These are phyloP conservation scores for Hirundichthys speculiger DNA, from an alignment of 2,113 vertebrate species.

Conservation along the genomic window DNA sequence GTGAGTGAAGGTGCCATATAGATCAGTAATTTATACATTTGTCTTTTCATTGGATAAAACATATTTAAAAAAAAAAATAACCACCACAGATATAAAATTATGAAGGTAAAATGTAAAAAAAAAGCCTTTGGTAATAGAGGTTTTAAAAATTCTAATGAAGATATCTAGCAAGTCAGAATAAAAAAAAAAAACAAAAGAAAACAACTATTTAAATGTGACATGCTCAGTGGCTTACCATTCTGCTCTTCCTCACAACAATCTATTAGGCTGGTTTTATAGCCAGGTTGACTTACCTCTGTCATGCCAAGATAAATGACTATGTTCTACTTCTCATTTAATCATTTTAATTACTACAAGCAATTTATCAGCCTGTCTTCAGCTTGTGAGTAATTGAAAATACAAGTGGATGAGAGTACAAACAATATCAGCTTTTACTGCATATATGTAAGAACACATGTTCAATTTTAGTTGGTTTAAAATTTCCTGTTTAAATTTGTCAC, in stretches of 20 bases:
- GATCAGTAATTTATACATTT: no score
- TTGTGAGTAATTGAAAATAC: constrained; percentile 74
- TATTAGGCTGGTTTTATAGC: constrained; percentile 75
- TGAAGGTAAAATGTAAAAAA: not conserved
- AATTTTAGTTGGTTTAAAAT: not conserved
- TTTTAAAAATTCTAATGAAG: constrained; percentile 11
- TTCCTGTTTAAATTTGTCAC: no score
- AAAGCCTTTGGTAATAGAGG: constrained; percentile 5
- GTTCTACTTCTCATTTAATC: constrained; percentile 77
- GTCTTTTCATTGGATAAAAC: no score
- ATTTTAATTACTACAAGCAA: constrained; percentile 77
- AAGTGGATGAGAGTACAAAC: constrained; percentile 60
- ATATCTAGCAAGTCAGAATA: no score
- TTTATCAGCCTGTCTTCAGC: constrained; percentile 74
- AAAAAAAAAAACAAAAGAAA: no score
- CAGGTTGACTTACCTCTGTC: constrained; percentile 77
- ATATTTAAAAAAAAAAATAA: no score
- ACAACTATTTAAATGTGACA: no score
- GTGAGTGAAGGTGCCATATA: no score
- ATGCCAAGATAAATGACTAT: constrained; percentile 73
- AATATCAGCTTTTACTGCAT: constrained; percentile 35
- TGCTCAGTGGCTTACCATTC: constrained; percentile 50
- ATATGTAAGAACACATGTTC: constrained; percentile 5
- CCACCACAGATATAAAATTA: no score
- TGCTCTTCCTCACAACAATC: constrained; percentile 62